Evolutionary conservation across 2,113 vertebrate species (phyloP).

Genomic region (Psittacus erithacus): DNA sequence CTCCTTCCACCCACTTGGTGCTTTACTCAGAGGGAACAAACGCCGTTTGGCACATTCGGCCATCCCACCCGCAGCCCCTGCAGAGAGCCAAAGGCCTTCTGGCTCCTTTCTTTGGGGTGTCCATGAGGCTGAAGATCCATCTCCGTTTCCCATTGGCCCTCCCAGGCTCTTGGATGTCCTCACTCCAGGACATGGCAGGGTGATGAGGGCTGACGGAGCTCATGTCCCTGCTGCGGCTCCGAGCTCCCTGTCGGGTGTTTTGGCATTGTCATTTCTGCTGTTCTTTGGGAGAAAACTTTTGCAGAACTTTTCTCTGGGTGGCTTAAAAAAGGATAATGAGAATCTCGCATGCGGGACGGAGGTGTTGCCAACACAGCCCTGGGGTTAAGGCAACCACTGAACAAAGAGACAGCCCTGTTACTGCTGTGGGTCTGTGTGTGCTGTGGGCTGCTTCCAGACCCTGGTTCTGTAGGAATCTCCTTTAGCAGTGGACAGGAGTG

Average conservation of each 20-base stretch:
- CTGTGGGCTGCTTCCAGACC: neutral
- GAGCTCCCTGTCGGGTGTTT: accelerated
- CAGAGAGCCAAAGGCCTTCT: neutral
- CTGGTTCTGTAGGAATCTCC: neutral
- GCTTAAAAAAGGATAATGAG: neutral
- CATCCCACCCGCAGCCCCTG: neutral
- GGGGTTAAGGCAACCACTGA: neutral
- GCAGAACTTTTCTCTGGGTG: neutral
- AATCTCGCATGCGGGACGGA: neutral
- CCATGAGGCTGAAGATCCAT: neutral
- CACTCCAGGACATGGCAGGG: accelerated
- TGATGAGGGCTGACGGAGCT: neutral
- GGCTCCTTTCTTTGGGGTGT: neutral
- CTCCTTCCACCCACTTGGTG: neutral
- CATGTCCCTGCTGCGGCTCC: neutral
- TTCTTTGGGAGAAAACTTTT: neutral
- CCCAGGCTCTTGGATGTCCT: neutral
- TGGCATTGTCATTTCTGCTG: neutral
- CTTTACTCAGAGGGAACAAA: neutral
- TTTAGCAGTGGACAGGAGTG: neutral
- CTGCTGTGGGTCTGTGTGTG: neutral
- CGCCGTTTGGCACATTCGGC: neutral
- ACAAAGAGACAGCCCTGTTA: neutral
- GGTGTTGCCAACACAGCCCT: neutral
- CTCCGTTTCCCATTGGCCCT: neutral